phyloP scores from a whole-genome alignment of 2,797 vertebrate genomes.

The Anguilla obscura region DNA sequence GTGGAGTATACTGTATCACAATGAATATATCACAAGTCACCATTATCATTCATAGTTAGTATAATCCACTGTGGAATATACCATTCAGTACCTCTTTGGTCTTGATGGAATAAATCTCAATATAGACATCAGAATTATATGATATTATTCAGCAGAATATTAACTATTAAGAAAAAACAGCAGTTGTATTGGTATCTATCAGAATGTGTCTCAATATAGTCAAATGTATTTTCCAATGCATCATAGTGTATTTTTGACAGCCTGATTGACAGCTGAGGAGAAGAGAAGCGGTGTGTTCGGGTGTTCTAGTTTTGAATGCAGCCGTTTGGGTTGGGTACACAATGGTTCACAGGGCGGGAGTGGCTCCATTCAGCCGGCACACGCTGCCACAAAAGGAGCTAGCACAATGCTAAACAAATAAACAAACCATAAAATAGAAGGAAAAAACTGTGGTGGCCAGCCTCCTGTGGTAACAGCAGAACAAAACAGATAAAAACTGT shows the following conservation, averaged over 20 bases:
- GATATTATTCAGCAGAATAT: too few species aligned
- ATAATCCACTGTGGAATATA: too few species aligned
- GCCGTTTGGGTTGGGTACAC: background rate
- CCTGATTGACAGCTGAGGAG: background rate
- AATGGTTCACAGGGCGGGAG: background rate
- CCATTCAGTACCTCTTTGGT: too few species aligned
- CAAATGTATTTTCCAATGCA: background rate
- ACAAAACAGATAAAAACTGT: background rate
- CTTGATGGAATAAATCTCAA: too few species aligned
- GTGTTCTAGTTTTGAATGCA: background rate
- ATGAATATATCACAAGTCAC: too few species aligned
- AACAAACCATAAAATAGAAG: background rate
- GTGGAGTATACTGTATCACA: too few species aligned
- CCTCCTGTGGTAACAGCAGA: background rate
- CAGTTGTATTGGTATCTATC: too few species aligned
- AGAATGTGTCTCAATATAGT: background rate
- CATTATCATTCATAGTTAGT: too few species aligned
- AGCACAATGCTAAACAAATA: background rate
- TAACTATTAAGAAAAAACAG: too few species aligned
- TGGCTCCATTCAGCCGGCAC: background rate
- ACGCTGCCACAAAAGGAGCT: background rate
- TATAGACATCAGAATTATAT: too few species aligned
- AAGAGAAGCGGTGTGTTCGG: background rate
- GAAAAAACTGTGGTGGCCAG: background rate
- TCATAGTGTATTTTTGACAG: background rate